phyloP scores from a whole-genome alignment of 1,140 invertebrate genomes.

The Drosophila nannoptera region DNA sequence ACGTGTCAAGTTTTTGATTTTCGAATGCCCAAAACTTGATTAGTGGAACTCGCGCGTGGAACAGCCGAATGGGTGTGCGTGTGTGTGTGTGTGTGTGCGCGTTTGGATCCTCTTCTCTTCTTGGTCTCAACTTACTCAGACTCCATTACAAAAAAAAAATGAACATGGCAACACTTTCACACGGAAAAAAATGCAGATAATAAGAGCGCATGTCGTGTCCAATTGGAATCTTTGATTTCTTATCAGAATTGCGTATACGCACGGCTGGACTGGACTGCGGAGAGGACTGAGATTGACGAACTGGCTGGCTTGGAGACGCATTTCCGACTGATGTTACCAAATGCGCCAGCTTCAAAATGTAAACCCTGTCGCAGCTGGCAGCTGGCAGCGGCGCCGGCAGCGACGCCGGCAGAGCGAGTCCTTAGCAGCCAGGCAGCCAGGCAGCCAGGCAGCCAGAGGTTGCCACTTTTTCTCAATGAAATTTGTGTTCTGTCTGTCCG shows the following conservation, averaged over 20 bases:
- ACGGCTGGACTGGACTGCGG: neutral
- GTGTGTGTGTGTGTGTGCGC: too few relatives aligned
- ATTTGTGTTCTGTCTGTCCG: conserved; percentile 49
- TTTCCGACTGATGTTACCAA: conserved; percentile 72
- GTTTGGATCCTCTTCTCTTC: neutral
- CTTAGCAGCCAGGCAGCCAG: conserved; percentile 54
- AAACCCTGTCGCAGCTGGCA: conserved; percentile 59
- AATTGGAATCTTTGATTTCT: neutral
- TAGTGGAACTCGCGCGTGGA: conserved; percentile 67
- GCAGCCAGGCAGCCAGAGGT: conserved; percentile 26
- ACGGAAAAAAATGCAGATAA: neutral
- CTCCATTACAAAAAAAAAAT: neutral
- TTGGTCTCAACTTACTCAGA: conserved; percentile 4
- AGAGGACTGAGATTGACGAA: conserved; percentile 31
- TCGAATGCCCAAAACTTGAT: conserved; percentile 69
- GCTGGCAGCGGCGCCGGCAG: conserved; percentile 40
- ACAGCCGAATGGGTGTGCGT: too few relatives aligned
- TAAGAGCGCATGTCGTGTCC: too few relatives aligned
- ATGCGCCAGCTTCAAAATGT: conserved; percentile 64
- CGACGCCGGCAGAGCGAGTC: conserved; percentile 40
- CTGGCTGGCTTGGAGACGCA: conserved; percentile 68
- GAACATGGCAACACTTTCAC: neutral
- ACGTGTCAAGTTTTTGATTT: conserved; percentile 73
- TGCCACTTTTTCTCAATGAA: conserved; percentile 69
- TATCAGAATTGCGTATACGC: neutral